phyloP scores from a whole-genome alignment of 1,140 invertebrate genomes.

The Gryon sp. region DNA sequence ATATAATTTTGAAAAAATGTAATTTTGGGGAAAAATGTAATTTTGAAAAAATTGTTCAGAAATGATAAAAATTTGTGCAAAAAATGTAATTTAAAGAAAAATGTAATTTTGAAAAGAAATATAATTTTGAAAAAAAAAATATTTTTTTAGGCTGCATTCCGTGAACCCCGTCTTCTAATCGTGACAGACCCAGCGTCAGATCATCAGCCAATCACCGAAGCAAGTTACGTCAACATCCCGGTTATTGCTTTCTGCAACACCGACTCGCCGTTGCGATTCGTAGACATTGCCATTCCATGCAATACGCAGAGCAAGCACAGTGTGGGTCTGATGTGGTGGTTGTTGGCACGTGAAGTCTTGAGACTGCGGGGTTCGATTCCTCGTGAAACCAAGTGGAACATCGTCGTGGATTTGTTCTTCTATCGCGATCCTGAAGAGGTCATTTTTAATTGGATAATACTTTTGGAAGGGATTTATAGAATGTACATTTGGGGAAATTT shows the following conservation, averaged over 20 bases:
- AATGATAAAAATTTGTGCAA: too few species aligned
- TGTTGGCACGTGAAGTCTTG: constrained; percentile 97
- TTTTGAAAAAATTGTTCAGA: too few species aligned
- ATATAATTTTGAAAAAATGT: too few species aligned
- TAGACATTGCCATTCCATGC: constrained; percentile 99
- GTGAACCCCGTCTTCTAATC: constrained; percentile 97
- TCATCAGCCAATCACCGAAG: constrained; percentile 99
- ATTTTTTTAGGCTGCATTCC: constrained; percentile 99
- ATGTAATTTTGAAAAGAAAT: too few species aligned
- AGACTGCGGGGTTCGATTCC: constrained; percentile 95
- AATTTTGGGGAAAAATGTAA: too few species aligned
- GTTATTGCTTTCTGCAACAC: constrained; percentile 99
- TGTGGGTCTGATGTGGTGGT: constrained; percentile 99
- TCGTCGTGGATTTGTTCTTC: constrained; percentile 99
- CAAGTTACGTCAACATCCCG: constrained; percentile 99
- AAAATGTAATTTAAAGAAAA: too few species aligned
- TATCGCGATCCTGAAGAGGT: constrained; percentile 98
- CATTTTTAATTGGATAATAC: too few species aligned
- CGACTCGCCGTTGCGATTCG: constrained; percentile 95
- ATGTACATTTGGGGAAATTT: too few species aligned
- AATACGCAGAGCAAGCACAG: constrained; percentile 99
- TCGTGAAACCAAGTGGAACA: constrained; percentile 95
- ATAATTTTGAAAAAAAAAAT: too few species aligned
- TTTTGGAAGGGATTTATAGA: too few species aligned
- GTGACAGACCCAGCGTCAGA: constrained; percentile 97